Percentiles rank a stretch among this genome's conserved stretches.
Evolutionary conservation across 2,113 vertebrate genomes (phyloP).

Genomic region (Mus spicilegus): DNA sequence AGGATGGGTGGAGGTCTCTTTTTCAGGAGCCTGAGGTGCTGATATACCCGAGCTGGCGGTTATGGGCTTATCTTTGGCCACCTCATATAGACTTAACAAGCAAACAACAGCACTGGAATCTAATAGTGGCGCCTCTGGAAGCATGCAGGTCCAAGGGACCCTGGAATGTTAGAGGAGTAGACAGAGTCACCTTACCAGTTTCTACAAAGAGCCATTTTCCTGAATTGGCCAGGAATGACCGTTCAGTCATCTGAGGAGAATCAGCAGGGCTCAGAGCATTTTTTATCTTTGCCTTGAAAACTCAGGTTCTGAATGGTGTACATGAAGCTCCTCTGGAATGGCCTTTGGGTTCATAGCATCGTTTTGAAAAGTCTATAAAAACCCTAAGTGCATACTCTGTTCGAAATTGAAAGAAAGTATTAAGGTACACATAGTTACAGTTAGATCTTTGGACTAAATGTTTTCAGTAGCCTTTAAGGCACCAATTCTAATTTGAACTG

Average conservation of each 20-base stretch:
- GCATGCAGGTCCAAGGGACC: not conserved
- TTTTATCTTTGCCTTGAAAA: not conserved
- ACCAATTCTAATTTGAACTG: constrained; percentile 8
- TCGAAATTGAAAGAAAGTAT: constrained; percentile 24
- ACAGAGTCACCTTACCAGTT: not conserved
- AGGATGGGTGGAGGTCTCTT: not conserved
- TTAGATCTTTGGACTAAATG: not conserved
- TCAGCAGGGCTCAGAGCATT: not conserved
- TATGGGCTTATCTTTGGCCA: not conserved
- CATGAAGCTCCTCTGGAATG: not conserved
- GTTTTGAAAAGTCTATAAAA: not conserved
- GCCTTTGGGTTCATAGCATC: not conserved
- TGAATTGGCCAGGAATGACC: no score
- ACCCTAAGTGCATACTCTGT: not conserved
- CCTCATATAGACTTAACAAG: not conserved
- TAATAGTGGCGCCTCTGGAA: not conserved
- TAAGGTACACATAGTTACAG: not conserved
- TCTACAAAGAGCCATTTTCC: not conserved
- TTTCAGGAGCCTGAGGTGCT: not conserved
- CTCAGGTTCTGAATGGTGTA: not conserved
- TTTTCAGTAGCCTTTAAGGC: constrained; percentile 41
- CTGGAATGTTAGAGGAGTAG: not conserved
- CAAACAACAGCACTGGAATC: not conserved
- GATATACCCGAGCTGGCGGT: not conserved
- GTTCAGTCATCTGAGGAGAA: not conserved